Percentiles rank a stretch among this genome's conserved stretches.
Conservation (phyloP, 1,140 invertebrate species). For the Drosophila mayri region DNA sequence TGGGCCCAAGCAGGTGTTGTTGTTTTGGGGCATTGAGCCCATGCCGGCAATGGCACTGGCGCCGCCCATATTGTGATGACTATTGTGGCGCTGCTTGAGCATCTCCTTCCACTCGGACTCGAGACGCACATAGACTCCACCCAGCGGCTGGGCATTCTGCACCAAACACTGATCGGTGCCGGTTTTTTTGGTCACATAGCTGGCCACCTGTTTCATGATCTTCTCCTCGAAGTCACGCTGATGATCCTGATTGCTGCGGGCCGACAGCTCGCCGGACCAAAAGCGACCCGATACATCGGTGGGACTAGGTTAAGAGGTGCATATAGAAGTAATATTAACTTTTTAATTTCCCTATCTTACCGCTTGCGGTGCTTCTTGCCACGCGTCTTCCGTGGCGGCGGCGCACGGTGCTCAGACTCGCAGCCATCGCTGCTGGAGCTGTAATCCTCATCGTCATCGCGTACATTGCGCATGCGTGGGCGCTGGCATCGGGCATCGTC, state of each 20-base stretch:
- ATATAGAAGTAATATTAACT: background rate
- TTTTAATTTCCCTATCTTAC: background rate
- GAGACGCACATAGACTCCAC: slow-evolving; percentile 89
- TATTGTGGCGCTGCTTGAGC: slow-evolving; percentile 72
- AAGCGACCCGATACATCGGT: slow-evolving; percentile 85
- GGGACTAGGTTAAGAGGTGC: slow-evolving; percentile 24
- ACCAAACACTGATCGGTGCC: slow-evolving; percentile 67
- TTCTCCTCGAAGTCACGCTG: slow-evolving; percentile 93
- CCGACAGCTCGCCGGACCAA: slow-evolving; percentile 90
- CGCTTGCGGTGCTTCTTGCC: slow-evolving; percentile 68
- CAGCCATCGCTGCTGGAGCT: slow-evolving; percentile 82
- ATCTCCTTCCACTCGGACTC: slow-evolving; percentile 91
- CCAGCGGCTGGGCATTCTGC: slow-evolving; percentile 81
- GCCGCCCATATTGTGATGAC: slow-evolving; percentile 49
- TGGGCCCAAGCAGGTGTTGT: slow-evolving; percentile 38
- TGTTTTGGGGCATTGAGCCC: slow-evolving; percentile 23
- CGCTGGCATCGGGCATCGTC: slow-evolving; percentile 51
- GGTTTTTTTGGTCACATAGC: slow-evolving; percentile 86
- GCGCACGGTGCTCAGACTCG: slow-evolving; percentile 71
- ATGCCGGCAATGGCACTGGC: slow-evolving; percentile 14
- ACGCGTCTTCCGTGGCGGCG: slow-evolving; percentile 52
- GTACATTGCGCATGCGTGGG: slow-evolving; percentile 36
- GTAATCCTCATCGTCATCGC: slow-evolving; percentile 53
- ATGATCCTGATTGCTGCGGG: slow-evolving; percentile 93
- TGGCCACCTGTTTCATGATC: slow-evolving; percentile 89